Conservation (phyloP, 2,113 vertebrate genomes). For the Psammodynastes pulverulentus region DNA sequence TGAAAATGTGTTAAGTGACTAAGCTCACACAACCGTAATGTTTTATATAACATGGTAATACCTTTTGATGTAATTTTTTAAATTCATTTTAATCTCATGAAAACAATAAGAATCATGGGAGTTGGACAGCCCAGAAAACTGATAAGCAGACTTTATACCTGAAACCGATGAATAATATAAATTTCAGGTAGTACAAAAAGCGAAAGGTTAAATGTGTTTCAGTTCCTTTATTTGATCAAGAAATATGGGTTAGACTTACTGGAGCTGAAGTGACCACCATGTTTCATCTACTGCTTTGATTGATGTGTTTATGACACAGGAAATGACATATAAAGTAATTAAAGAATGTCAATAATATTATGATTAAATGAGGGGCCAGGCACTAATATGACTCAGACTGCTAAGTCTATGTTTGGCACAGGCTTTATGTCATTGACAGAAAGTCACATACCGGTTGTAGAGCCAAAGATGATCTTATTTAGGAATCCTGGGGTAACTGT, state of each 20-base stretch:
- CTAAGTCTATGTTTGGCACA: not conserved
- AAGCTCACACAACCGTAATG: not conserved
- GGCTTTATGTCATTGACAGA: not conserved
- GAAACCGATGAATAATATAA: not conserved
- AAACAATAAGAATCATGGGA: not conserved
- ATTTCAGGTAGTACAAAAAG: not conserved
- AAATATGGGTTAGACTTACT: not conserved
- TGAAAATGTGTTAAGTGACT: not conserved
- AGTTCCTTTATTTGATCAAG: not conserved
- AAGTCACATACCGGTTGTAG: not conserved
- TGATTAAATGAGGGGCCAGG: not conserved
- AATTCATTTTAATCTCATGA: not conserved
- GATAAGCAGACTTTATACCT: not conserved
- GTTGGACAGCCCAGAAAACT: not conserved
- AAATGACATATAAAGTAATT: not conserved
- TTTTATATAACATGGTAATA: not conserved
- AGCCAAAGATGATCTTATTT: not conserved
- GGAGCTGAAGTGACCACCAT: not conserved
- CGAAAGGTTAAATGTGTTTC: not conserved
- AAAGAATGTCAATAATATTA: not conserved
- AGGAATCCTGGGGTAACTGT: not conserved
- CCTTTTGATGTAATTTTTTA: not conserved
- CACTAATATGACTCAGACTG: not conserved
- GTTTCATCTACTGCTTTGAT: not conserved
- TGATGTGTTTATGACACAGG: not conserved